These are phyloP conservation scores for Lycorma delicatula DNA, from an alignment of 1,140 invertebrate species.

Conservation along the genomic window DNA sequence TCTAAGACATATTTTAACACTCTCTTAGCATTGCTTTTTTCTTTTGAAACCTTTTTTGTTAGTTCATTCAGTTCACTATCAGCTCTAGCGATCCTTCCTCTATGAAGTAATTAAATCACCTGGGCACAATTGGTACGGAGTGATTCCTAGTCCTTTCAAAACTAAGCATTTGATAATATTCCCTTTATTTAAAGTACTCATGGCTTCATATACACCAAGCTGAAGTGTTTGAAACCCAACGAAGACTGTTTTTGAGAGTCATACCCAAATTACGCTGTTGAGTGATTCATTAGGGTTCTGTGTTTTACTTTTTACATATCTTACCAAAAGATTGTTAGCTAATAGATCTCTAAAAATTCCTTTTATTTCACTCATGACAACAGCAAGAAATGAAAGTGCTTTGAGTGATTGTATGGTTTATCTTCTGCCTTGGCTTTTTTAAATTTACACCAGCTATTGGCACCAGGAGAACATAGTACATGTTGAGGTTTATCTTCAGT, in stretches of 20 bases:
- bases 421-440: neutral
- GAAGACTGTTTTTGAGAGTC: slow-evolving; percentile 24
- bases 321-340: slow-evolving; percentile 3
- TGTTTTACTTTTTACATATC: slow-evolving; percentile 18
- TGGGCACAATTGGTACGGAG: too few species aligned
- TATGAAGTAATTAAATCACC: too few species aligned
- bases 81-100: too few species aligned
- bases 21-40: too few species aligned
- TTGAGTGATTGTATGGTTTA: neutral
- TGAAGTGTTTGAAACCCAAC: slow-evolving; percentile 19
- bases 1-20: too few species aligned
- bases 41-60: too few species aligned
- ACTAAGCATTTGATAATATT: slow-evolving; percentile 1
- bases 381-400: neutral
- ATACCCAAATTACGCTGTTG: slow-evolving; percentile 25
- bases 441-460: too few species aligned
- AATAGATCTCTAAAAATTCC: slow-evolving; percentile 21
- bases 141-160: neutral
- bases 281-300: slow-evolving; percentile 26
- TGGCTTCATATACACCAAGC: slow-evolving; percentile 18
- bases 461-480: too few species aligned
- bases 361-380: slow-evolving; percentile 13
- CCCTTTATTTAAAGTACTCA: slow-evolving; percentile 2
- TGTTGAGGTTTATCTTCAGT: too few species aligned
- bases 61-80: too few species aligned